Conservation (phyloP, 1,140 invertebrate species). For the Drosophila tsacasi region DNA sequence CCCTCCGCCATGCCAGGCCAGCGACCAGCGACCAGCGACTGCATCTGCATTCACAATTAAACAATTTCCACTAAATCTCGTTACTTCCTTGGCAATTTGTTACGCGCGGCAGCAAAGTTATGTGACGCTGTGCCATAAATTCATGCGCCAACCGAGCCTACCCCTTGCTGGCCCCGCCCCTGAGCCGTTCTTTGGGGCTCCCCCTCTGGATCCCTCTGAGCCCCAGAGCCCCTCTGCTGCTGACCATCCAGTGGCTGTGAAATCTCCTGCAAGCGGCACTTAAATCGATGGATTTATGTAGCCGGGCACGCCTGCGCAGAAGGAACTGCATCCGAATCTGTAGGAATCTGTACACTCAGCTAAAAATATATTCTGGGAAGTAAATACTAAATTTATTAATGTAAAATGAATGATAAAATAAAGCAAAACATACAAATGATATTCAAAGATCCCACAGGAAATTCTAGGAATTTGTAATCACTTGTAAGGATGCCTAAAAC, state of each 20-base stretch:
- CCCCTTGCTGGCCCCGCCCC: conserved; percentile 20
- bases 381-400: not conserved
- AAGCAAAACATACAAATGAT: not conserved
- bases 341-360: conserved; percentile 6
- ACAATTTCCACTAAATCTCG: conserved; percentile 85
- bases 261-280: conserved; percentile 77
- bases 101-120: conserved; percentile 85
- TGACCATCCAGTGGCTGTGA: conserved; percentile 44
- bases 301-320: conserved; percentile 68
- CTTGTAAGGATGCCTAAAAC: not conserved
- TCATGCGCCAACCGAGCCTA: conserved; percentile 72
- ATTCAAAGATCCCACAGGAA: not conserved
- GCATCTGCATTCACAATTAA: conserved; percentile 85
- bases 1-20: conserved; percentile 4
- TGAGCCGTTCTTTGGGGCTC: not conserved
- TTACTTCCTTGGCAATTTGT: conserved; percentile 85
- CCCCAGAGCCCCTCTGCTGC: not conserved
- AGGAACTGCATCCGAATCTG: conserved; percentile 40
- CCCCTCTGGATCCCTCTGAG: not conserved
- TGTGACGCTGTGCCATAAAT: conserved; percentile 85
- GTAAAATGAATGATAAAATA: not conserved
- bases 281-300: conserved; percentile 83
- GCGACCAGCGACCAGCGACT: conserved; percentile 53
- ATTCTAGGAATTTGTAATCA: not conserved
- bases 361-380: not conserved